A percentile compares a stretch with the other conserved stretches of the same genome.
phyloP scores from a whole-genome alignment of 2,888 invertebrate genomes.

The Euzophera pinguis region DNA sequence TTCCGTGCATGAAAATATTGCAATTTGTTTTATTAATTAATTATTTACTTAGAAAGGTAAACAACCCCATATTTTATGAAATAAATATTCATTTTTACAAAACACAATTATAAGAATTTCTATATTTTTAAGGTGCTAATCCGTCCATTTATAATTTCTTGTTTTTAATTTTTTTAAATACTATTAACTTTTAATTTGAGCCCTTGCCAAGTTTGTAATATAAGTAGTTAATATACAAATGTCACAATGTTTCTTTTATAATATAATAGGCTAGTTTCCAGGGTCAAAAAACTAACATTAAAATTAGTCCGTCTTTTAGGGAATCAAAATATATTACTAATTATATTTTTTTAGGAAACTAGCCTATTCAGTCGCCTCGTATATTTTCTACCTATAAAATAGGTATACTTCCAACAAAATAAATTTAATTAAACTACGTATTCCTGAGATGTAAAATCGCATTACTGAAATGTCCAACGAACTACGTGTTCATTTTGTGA shows the following conservation, averaged over 20 bases:
- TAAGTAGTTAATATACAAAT: conserved; percentile 8
- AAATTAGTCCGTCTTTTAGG: too few relatives aligned
- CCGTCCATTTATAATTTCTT: background rate
- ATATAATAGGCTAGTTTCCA: too few relatives aligned
- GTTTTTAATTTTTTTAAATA: background rate
- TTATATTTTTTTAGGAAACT: too few relatives aligned
- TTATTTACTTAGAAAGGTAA: too few relatives aligned
- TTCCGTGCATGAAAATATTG: too few relatives aligned
- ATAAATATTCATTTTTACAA: too few relatives aligned
- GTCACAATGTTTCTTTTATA: conserved; percentile 2
- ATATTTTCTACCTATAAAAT: conserved; percentile 1
- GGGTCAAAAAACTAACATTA: too few relatives aligned
- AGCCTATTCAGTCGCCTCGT: background rate
- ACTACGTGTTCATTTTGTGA: conserved; percentile 3
- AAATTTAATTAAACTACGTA: background rate
- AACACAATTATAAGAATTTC: too few relatives aligned
- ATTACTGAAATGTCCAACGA: background rate
- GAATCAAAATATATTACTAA: too few relatives aligned
- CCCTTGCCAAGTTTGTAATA: conserved; percentile 1
- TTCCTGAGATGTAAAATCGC: background rate
- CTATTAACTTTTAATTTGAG: background rate
- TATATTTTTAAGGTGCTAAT: background rate
- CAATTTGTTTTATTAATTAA: too few relatives aligned
- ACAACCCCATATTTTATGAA: too few relatives aligned
- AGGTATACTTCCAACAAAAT: background rate